phyloP scores from a whole-genome alignment of 2,888 invertebrate species.

The Scrobipalpa costella region DNA sequence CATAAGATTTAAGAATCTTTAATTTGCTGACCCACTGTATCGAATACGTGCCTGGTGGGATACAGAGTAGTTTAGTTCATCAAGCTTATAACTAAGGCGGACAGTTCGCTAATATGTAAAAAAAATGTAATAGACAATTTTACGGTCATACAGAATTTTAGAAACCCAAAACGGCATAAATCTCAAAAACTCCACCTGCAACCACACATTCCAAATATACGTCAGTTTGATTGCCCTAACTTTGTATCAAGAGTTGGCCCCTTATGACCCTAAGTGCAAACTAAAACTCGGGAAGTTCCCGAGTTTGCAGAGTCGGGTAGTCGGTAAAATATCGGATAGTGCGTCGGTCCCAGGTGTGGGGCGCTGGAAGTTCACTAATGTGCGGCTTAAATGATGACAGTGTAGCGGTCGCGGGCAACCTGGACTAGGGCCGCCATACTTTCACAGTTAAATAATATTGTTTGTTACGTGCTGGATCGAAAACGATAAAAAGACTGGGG shows the following conservation, averaged over 20 bases:
- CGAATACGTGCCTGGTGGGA: too few species aligned
- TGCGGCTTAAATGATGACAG: slow-evolving; percentile 78
- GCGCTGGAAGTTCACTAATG: slow-evolving; percentile 76
- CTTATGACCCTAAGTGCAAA: slow-evolving; percentile 32
- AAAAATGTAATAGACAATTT: too few species aligned
- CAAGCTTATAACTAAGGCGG: too few species aligned
- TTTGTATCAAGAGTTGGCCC: slow-evolving; percentile 46
- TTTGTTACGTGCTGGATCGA: too few species aligned
- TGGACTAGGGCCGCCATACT: slow-evolving; percentile 23
- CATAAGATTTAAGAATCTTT: too few species aligned
- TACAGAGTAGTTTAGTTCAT: too few species aligned
- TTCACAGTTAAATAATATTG: neutral
- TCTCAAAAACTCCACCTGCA: neutral
- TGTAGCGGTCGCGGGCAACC: slow-evolving; percentile 55
- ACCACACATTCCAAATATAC: slow-evolving; percentile 15
- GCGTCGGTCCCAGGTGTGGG: slow-evolving; percentile 69
- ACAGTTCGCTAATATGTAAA: too few species aligned
- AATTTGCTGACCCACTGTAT: too few species aligned
- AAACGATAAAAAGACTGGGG: too few species aligned
- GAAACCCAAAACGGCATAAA: neutral
- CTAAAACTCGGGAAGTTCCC: slow-evolving; percentile 60
- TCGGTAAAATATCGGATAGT: slow-evolving; percentile 71
- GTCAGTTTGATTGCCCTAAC: slow-evolving; percentile 40
- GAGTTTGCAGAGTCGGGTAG: slow-evolving; percentile 55
- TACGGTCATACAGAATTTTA: too few species aligned